Evolutionary conservation across 2,888 invertebrate species (phyloP), one percentile per base, ranked within the genome.

Genomic region (Himalopsyche tibetana): DNA sequence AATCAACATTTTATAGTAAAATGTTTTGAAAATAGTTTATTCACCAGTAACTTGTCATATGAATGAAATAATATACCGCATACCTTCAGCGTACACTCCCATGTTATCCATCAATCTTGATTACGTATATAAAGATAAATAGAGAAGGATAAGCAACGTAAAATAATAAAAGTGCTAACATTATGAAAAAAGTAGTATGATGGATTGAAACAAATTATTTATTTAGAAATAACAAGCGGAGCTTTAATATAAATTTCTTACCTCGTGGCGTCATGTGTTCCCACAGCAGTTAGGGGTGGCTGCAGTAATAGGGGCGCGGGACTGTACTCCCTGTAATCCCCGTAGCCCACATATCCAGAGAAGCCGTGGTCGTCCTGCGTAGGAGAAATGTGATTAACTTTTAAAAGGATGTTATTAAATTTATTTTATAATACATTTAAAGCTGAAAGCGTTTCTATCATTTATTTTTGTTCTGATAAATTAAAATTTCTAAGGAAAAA

Each of bases 271-370:
- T 92, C 93, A 9, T 92, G 90, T 89, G 93, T 93, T 87, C 93
- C 93, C 89, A 91, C 91, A 87, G 90, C 91, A 88, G 88, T 88
- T 12, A 91, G 88, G 74, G 94, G 92, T 3, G 94, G 94, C 87
- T 94, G 93, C 45, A 95, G 94, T 79, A 94, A 92, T 15, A 94
- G 91, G 84, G 95, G 95, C 5, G 97, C 97, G 4, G 98, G 98
- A 90, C 96, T 97, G 92, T 98, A 98, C 91, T 98, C 98, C 51
- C 97, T 95, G 91, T 97, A 98, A 91, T 98, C 98, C 79, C 97
- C 97, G 91, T 97, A 98, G 0, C 97, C 97, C 88, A 96, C 96
- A 91, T 97, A 97, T 38, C 97, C 97, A 90, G 96, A 97, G 91
- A 95, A 96, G 91, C 96, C 96, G 89, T 96, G 96, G 84, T 96